Evolutionary conservation across 2,797 vertebrate species (phyloP).

Genomic region (Bradypodion pumilum): DNA sequence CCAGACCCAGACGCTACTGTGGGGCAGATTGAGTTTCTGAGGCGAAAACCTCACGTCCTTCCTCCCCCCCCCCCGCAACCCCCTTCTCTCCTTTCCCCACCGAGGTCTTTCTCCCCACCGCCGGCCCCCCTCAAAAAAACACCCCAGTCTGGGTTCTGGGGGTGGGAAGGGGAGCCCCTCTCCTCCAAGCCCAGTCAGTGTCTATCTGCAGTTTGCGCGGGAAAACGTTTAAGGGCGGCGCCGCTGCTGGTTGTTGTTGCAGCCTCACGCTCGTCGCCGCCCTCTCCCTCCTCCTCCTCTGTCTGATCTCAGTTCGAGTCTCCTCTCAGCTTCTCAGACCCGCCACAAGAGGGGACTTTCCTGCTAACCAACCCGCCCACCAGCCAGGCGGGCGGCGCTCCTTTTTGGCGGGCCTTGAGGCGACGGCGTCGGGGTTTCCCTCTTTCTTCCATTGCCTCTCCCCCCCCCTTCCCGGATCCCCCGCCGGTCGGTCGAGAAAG

Average conservation of each 20-base stretch:
- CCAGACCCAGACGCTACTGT: constrained; percentile 90
- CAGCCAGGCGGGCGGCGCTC: background rate
- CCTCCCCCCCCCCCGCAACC: constrained; percentile 69
- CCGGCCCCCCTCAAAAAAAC: constrained; percentile 37
- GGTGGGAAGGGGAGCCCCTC: constrained; percentile 68
- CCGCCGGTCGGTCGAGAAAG: background rate
- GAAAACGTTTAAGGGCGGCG: constrained; percentile 47
- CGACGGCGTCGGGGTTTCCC: too few relatives aligned
- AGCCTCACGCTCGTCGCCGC: background rate
- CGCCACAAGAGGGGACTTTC: too few relatives aligned
- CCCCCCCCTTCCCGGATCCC: background rate
- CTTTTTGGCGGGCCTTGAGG: background rate
- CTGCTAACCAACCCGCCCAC: too few relatives aligned
- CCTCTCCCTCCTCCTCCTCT: too few relatives aligned
- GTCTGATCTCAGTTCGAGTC: too few relatives aligned
- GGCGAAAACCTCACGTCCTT: constrained; percentile 75
- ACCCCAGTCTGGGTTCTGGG: too few relatives aligned
- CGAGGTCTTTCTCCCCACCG: constrained; percentile 51
- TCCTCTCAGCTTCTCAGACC: background rate
- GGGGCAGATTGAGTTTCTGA: constrained; percentile 90
- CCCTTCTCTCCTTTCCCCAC: constrained; percentile 65
- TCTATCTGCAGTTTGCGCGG: constrained; percentile 60
- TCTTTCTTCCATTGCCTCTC: background rate
- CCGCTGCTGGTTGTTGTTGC: background rate
- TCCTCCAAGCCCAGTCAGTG: constrained; percentile 72